Percentiles rank a stretch among this genome's conserved stretches.
Conservation (phyloP, 2,888 invertebrate genomes). For the Diabrotica balteata region DNA sequence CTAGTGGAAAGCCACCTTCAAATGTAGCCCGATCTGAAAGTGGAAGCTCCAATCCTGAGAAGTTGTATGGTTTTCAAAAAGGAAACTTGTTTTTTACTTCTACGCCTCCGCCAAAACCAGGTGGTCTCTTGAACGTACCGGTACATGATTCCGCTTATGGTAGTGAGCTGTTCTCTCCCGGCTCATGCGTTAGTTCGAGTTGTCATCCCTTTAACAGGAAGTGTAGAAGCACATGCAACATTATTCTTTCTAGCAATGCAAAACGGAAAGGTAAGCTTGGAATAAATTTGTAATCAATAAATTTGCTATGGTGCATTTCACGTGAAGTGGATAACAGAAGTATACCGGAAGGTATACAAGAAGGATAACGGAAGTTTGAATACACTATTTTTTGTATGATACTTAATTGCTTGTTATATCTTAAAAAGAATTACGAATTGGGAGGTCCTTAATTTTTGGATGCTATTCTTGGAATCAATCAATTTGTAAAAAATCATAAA, state of each 20-base stretch:
- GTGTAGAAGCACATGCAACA: slow-evolving; percentile 74
- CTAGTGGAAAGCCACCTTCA: slow-evolving; percentile 29
- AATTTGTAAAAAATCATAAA: too few species aligned
- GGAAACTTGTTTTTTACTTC: slow-evolving; percentile 66
- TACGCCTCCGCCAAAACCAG: slow-evolving; percentile 54
- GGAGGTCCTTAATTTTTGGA: too few species aligned
- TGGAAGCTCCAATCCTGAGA: slow-evolving; percentile 26
- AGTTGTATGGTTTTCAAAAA: slow-evolving; percentile 60
- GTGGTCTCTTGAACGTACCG: slow-evolving; percentile 34
- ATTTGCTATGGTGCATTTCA: too few species aligned
- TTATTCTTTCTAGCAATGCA: slow-evolving; percentile 67
- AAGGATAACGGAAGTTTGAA: too few species aligned
- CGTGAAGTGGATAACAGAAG: too few species aligned
- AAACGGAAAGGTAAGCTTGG: slow-evolving; percentile 42
- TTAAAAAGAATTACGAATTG: too few species aligned
- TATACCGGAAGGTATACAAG: too few species aligned
- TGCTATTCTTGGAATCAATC: too few species aligned
- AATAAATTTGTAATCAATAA: too few species aligned
- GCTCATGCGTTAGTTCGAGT: slow-evolving; percentile 47
- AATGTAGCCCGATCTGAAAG: slow-evolving; percentile 25
- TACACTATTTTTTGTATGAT: too few species aligned
- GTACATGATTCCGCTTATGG: slow-evolving; percentile 64
- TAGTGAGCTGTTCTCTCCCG: slow-evolving; percentile 63
- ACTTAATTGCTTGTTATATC: too few species aligned
- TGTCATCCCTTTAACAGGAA: slow-evolving; percentile 60